Base-by-base conservation (phyloP, 2,113 vertebrate species). In the Periophthalmus modestus region DNA sequence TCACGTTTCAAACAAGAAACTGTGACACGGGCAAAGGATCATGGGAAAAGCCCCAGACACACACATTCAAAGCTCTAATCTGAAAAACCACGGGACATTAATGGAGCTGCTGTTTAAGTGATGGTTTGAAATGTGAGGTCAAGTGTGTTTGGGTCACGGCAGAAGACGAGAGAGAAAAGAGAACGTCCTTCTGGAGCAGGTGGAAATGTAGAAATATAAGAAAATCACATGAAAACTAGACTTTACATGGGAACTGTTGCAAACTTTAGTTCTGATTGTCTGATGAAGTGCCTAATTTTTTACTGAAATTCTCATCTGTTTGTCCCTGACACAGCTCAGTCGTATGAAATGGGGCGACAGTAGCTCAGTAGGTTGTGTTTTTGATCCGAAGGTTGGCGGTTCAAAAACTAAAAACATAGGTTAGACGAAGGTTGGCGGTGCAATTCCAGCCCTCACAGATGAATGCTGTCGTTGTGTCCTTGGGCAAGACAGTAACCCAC, bases 1-100 rank as follows among this genome's bases (percentile, higher is more conserved):
- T 50, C 57, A 19, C 10, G 34, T 67, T n/a, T 63, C n/a, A 47
- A 58, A 67, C 55, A 12, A 50, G n/a, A 57, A 75, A 78, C 73
- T 55, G 34, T 16, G 34, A 66, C 67, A n/a, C n/a, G 13, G 62
- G 52, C 19, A 36, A 19, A 21, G 61, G 19, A 71, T 65, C 65
- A 72, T 5, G 16, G 47, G 50, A 75, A 72, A 34, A 63, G 54
- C 9, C 34, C 18, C 7, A 48, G 4, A 55, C 2, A 13, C 63
- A 10, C 47, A 43, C 9, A 74, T 19, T 24, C 3, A 55, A 47
- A 66, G 23, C 16, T 13, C 54, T 39, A 14, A 14, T 21, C 18
- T 28, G 24, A 54, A n/a, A 1, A 1, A 43, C 68, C 39, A 36
- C 18, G 66, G 28, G 16, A 33, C 9, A 36, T 58, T 3, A 57